These are phyloP conservation scores for Phoxinus dragarum DNA, from an alignment of 2,797 vertebrate species.

Conservation along the genomic window DNA sequence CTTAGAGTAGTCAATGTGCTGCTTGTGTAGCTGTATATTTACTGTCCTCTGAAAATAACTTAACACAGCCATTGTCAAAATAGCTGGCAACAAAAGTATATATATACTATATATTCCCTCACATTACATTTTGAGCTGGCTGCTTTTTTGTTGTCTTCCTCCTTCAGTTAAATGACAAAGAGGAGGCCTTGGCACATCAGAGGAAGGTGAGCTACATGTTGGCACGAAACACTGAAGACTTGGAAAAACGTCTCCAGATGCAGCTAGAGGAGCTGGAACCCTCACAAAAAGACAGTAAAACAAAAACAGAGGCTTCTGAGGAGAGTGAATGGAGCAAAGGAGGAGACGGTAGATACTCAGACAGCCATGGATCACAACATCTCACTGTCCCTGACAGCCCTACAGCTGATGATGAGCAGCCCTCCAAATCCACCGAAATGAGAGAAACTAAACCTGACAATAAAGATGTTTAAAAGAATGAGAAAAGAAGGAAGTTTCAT, in stretches of 20 bases:
- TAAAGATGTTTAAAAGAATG: slow-evolving; percentile 19
- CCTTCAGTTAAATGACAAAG: slow-evolving; percentile 89
- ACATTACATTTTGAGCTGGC: background rate
- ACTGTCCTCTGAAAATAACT: too few relatives aligned
- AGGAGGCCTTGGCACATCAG: slow-evolving; percentile 92
- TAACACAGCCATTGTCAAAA: too few relatives aligned
- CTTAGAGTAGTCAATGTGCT: too few relatives aligned
- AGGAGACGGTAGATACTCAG: background rate
- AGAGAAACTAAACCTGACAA: slow-evolving; percentile 7
- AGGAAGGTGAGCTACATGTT: slow-evolving; percentile 95
- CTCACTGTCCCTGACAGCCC: background rate
- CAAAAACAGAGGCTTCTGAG: background rate
- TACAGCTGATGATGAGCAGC: background rate
- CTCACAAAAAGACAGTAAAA: slow-evolving; percentile 9
- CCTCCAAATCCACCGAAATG: background rate
- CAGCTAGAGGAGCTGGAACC: slow-evolving; percentile 25
- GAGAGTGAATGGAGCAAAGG: background rate
- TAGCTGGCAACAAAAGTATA: background rate
- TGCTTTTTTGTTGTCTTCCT: background rate
- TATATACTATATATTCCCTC: background rate
- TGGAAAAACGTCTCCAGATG: slow-evolving; percentile 69
- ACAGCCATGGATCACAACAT: background rate
- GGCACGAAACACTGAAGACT: slow-evolving; percentile 80
- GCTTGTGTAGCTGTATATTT: too few relatives aligned
- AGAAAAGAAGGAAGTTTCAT: background rate